These are phyloP conservation scores for Tarsius wallacei DNA, from an alignment of 2,797 vertebrate genomes.

Conservation along the genomic window DNA sequence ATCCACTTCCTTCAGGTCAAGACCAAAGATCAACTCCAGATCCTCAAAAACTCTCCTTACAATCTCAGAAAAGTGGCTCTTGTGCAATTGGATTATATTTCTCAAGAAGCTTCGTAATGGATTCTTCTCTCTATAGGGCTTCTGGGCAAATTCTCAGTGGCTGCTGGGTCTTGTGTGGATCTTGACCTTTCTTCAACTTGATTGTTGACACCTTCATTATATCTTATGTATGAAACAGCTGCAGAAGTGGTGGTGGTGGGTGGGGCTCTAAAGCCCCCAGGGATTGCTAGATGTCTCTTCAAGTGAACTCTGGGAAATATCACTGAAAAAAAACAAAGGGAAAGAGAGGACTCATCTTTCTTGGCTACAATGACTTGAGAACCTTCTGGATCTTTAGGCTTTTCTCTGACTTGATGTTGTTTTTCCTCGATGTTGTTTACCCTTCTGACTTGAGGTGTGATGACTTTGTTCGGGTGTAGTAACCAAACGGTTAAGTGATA, in stretches of 20 bases:
- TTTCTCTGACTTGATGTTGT: neutral
- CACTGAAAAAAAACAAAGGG: neutral
- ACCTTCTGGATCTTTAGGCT: neutral
- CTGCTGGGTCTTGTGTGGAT: neutral
- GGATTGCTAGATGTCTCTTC: neutral
- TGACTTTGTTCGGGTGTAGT: neutral
- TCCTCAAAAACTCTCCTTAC: neutral
- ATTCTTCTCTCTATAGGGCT: neutral
- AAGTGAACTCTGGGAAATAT: neutral
- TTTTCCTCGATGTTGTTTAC: constrained; percentile 10
- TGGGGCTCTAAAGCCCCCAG: neutral
- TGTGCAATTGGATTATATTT: neutral
- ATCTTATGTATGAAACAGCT: neutral
- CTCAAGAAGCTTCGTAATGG: neutral
- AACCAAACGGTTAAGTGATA: neutral
- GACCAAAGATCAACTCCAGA: constrained; percentile 60
- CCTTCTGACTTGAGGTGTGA: constrained; percentile 57
- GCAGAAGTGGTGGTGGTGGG: neutral
- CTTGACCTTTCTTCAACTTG: neutral
- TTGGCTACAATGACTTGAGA: neutral
- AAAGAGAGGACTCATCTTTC: neutral
- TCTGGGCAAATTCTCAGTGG: neutral
- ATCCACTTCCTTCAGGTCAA: constrained; percentile 42
- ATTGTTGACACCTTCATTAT: neutral
- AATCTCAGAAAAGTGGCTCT: neutral